phyloP scores from a whole-genome alignment of 30 jellyfish, hydroid and myxozoan genomes.

The Phacellophora camtschatica region DNA sequence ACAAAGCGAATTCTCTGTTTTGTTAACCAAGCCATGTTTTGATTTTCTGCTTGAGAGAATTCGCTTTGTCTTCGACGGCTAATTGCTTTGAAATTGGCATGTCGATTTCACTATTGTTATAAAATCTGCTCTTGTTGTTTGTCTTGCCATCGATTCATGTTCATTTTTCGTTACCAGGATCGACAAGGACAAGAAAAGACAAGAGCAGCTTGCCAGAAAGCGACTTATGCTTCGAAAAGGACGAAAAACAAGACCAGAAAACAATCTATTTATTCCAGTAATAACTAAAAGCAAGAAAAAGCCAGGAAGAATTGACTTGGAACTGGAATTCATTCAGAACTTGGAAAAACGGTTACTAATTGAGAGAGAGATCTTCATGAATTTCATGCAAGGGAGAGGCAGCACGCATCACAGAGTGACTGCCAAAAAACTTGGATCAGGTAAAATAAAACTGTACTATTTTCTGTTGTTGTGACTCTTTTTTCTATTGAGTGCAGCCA shows the following conservation, averaged over 20 bases:
- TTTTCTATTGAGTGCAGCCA: too few species aligned
- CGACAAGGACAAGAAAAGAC: conserved; percentile 67
- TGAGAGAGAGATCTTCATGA: conserved; percentile 58
- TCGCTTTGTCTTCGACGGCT: too few species aligned
- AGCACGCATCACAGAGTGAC: conserved; percentile 39
- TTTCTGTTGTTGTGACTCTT: too few species aligned
- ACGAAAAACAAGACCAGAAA: conserved; percentile 5
- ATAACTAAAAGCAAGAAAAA: not conserved
- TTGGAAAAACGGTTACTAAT: conserved; percentile 27
- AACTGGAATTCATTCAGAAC: conserved; percentile 8
- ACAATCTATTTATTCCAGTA: conserved; percentile 10
- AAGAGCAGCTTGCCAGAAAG: conserved; percentile 79
- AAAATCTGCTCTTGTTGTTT: too few species aligned
- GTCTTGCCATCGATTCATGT: not conserved
- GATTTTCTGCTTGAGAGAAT: too few species aligned
- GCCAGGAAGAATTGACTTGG: conserved; percentile 48
- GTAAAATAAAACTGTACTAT: too few species aligned
- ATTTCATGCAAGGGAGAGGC: conserved; percentile 63
- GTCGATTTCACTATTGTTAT: too few species aligned
- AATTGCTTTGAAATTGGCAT: too few species aligned
- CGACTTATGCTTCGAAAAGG: conserved; percentile 65
- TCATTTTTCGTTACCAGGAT: conserved; percentile 22
- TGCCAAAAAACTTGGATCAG: conserved; percentile 49
- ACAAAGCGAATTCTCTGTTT: not conserved
- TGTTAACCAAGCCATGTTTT: too few species aligned